Evolutionary conservation across 1,140 invertebrate species (phyloP), one percentile per base, ranked within the genome.

Genomic region (Tribolium castaneum): DNA sequence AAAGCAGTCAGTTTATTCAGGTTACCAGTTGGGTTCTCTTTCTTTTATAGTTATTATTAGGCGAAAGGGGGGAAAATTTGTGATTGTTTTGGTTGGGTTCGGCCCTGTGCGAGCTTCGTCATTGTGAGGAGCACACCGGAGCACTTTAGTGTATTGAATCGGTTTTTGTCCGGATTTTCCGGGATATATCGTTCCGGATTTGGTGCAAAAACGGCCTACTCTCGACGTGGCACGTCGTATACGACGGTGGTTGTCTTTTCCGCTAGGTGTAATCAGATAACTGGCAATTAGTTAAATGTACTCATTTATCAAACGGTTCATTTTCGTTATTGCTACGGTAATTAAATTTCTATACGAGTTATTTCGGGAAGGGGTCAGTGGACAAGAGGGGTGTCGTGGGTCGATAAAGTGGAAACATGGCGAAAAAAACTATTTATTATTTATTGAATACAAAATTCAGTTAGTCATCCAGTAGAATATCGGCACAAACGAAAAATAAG

Each of bases 121-220:
- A 50, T 66, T 66, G 59, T 76, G 7, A 50, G 72, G 73, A 80
- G 71, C 62, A 56, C 76, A 81, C 73, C 51, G 77, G 77, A 83
- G 83, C 85, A 86, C 85, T 86, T 85, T 86, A 86, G 66, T 86
- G 84, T 86, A 86, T 86, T 86, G 85, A 84, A 85, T 86, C 85
- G 79, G 75, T 83, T 85, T 85, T 85, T 84, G 80, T 72, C 70
- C 70, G 59, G 59, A 76, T 80, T 70, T 45, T 79, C 72, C 62
- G 62, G 79, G 81, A 79, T 78, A 80, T 81, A 79, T 80, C 72
- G 77, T 45, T 45, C 71, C 80, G 22, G 45, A 25, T 51, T 30
- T 75, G 35, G 12, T 50, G 59, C 80, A 81, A 81, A 81, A 81
- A 81, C 78, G 25, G 30, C 71, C 34, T 59, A 76, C 74, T 45